Percentiles rank a stretch among this genome's conserved stretches.
Conservation (phyloP, 2,113 vertebrate species). For the Brachionichthys hirsutus region DNA sequence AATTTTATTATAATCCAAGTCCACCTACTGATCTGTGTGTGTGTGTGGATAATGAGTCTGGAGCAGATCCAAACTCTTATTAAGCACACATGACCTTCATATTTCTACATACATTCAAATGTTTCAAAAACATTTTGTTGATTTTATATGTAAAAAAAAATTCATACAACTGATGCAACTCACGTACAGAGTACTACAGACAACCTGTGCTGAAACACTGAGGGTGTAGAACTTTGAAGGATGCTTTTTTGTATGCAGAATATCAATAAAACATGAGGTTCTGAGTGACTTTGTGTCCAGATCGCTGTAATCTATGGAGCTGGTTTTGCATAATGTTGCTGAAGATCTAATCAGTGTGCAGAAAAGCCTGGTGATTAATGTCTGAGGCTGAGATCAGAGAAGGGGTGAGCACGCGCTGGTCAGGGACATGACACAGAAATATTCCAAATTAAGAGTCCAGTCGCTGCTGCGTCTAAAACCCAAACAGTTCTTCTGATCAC, state of each 20-base stretch:
- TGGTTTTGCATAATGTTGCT: constrained; percentile 54
- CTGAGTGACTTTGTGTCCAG: constrained; percentile 25
- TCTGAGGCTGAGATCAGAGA: constrained; percentile 18
- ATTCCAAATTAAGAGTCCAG: too few species aligned
- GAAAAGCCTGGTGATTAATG: constrained; percentile 55
- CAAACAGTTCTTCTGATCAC: neutral
- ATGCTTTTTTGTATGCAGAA: constrained; percentile 31
- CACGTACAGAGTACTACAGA: too few species aligned
- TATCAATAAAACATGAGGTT: constrained; percentile 68
- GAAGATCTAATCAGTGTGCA: constrained; percentile 21
- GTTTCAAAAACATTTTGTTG: too few species aligned
- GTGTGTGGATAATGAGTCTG: too few species aligned
- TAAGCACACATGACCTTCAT: too few species aligned
- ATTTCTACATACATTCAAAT: too few species aligned
- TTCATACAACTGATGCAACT: too few species aligned
- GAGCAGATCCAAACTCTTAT: too few species aligned
- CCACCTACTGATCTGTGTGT: neutral
- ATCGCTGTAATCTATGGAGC: constrained; percentile 40
- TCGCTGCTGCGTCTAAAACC: constrained; percentile 5
- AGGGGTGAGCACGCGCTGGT: constrained; percentile 4
- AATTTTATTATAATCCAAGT: constrained; percentile 27
- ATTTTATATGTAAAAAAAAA: too few species aligned
- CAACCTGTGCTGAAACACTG: constrained; percentile 1
- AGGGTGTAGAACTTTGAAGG: constrained; percentile 11
- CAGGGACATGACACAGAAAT: constrained; percentile 7